Conservation (phyloP, 2,113 vertebrate species). For the Xiphias gladius region DNA sequence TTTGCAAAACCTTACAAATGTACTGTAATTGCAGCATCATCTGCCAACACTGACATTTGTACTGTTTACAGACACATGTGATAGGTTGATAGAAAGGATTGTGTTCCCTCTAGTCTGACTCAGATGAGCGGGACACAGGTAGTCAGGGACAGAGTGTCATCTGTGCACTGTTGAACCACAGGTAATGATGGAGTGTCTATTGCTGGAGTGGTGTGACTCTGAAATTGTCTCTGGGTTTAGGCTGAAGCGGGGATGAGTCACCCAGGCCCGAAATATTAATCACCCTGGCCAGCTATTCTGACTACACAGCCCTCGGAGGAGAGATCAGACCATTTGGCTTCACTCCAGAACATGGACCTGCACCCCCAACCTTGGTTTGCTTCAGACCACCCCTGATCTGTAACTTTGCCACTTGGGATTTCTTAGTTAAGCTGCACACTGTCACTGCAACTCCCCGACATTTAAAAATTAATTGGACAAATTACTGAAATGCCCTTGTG, state of each 20-base stretch:
- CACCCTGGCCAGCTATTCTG: constrained; percentile 42
- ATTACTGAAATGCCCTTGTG: constrained; percentile 48
- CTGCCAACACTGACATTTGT: constrained; percentile 42
- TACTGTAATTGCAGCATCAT: constrained; percentile 32
- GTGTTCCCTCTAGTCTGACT: constrained; percentile 38
- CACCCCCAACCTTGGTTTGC: constrained; percentile 9
- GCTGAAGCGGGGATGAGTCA: constrained; percentile 70
- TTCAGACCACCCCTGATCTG: constrained; percentile 20
- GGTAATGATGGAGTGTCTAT: constrained; percentile 57
- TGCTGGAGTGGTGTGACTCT: constrained; percentile 39
- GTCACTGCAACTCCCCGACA: constrained; percentile 13
- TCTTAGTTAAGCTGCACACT: constrained; percentile 15
- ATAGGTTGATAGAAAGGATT: constrained; percentile 35
- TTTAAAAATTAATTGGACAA: constrained; percentile 48
- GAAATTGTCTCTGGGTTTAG: constrained; percentile 61
- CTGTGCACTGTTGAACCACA: constrained; percentile 43
- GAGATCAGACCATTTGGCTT: constrained; percentile 45
- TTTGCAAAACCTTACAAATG: constrained; percentile 39
- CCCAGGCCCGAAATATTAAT: constrained; percentile 66
- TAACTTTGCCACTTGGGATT: constrained; percentile 28
- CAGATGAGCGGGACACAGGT: constrained; percentile 15
- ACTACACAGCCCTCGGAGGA: constrained; percentile 47
- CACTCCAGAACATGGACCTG: constrained; percentile 41
- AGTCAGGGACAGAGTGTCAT: constrained; percentile 39
- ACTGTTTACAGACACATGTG: constrained; percentile 54